phyloP scores from a whole-genome alignment of 1,140 invertebrate genomes.

The Zaprionus kolodkinae region DNA sequence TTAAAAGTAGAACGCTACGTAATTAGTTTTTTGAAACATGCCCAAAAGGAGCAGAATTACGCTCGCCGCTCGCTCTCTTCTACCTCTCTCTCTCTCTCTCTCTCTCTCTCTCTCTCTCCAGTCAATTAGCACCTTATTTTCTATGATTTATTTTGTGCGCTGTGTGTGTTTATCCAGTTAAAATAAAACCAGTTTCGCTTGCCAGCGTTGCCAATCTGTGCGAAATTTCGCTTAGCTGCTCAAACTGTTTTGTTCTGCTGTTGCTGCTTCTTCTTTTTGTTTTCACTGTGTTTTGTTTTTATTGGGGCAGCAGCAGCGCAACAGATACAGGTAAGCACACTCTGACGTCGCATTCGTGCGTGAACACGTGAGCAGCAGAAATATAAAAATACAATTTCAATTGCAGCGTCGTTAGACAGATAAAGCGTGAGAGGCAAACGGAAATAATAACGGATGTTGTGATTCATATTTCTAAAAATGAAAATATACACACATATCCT shows the following conservation, averaged over 20 bases:
- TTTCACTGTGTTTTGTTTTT: background rate
- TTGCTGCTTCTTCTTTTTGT: constrained; percentile 15
- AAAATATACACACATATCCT: background rate
- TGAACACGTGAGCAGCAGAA: constrained; percentile 33
- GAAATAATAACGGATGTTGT: constrained; percentile 2
- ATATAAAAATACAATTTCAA: background rate
- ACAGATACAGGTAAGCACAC: constrained; percentile 52
- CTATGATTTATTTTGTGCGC: constrained; percentile 44
- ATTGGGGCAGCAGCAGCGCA: constrained; percentile 18
- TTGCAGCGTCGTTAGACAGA: background rate
- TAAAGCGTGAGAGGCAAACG: background rate
- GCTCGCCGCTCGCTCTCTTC: background rate
- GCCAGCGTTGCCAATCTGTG: constrained; percentile 71
- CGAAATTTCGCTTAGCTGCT: constrained; percentile 57
- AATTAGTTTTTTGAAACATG: constrained; percentile 53
- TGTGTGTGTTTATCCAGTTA: constrained; percentile 38
- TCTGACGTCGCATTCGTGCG: constrained; percentile 37
- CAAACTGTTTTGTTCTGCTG: constrained; percentile 20
- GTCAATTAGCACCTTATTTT: constrained; percentile 69
- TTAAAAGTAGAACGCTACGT: constrained; percentile 47
- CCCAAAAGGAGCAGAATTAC: constrained; percentile 26
- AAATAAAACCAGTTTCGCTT: constrained; percentile 59
- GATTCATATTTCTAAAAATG: background rate
- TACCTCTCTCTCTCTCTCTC: constrained; percentile 5
- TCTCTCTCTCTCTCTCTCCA: constrained; percentile 19